A percentile compares a stretch with the other conserved stretches of the same genome.
Conservation (phyloP, 30 jellyfish, hydroid and myxozoan species). For the Pelagia noctiluca region DNA sequence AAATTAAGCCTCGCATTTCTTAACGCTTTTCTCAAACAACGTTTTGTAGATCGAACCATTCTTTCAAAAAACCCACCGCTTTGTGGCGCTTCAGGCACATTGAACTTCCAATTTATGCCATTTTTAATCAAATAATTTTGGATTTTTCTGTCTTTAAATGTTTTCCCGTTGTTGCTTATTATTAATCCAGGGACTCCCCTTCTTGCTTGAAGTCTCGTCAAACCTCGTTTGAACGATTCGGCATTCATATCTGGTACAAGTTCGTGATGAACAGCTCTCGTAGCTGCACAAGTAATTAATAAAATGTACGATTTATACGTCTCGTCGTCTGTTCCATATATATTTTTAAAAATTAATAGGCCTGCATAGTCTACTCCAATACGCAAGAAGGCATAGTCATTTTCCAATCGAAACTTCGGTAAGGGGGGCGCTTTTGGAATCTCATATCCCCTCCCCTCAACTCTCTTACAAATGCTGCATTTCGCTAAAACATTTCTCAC, state of each 20-base stretch:
- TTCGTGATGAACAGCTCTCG: conserved; percentile 12
- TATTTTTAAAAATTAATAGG: conserved; percentile 6
- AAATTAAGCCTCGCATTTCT: neutral
- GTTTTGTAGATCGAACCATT: conserved; percentile 21
- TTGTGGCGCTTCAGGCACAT: conserved; percentile 19
- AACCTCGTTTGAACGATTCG: conserved; percentile 11
- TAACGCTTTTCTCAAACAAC: conserved; percentile 8
- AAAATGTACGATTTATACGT: conserved; percentile 8
- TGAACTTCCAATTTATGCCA: conserved; percentile 4
- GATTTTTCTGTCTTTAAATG: neutral
- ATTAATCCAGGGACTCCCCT: conserved; percentile 11
- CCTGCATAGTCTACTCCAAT: conserved; percentile 26
- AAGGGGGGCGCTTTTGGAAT: conserved; percentile 45
- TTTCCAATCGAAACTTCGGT: conserved; percentile 16
- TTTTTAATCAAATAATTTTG: neutral
- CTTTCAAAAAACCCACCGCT: conserved; percentile 32
- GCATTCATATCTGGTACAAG: conserved; percentile 6
- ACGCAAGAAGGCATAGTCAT: conserved; percentile 36
- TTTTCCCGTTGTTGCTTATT: neutral
- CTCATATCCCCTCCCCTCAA: conserved; percentile 29
- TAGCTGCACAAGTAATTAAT: neutral
- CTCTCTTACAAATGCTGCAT: conserved; percentile 25
- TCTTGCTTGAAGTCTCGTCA: neutral
- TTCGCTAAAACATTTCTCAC: neutral
- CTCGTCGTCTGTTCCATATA: neutral